These are phyloP conservation scores for Lysandra bellargus DNA, from an alignment of 2,888 invertebrate genomes.

Conservation along the genomic window DNA sequence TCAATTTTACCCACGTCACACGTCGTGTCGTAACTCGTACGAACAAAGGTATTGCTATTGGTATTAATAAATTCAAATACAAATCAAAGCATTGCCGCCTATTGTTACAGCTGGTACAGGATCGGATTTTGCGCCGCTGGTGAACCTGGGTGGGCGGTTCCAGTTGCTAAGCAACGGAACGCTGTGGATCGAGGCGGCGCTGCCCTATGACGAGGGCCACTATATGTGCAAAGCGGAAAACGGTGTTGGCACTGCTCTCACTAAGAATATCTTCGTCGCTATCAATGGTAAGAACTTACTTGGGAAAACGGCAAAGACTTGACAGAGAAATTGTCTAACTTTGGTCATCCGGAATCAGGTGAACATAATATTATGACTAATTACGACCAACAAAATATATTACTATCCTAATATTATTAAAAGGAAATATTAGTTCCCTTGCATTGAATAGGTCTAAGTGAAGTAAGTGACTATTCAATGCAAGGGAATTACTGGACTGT, in stretches of 20 bases:
- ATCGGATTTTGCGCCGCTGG: conserved; percentile 84
- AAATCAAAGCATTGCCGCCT: neutral
- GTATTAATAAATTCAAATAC: neutral
- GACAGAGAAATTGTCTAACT: no score
- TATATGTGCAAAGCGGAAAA: conserved; percentile 93
- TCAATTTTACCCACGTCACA: no score
- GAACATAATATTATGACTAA: no score
- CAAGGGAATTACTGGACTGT: no score
- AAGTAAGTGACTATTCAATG: no score
- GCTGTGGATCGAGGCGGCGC: conserved; percentile 86
- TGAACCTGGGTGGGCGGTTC: conserved; percentile 81
- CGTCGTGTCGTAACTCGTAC: no score
- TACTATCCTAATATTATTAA: no score
- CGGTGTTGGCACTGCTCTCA: conserved; percentile 89
- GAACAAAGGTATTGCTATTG: no score
- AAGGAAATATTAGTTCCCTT: no score
- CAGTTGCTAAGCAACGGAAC: conserved; percentile 86
- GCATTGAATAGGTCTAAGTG: no score
- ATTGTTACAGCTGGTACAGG: conserved; percentile 74
- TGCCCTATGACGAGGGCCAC: conserved; percentile 89
- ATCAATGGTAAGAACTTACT: conserved; percentile 86
- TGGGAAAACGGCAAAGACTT: neutral
- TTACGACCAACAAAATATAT: no score
- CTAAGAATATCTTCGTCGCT: conserved; percentile 90
- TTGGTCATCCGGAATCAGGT: no score